Conservation (phyloP, 2,113 vertebrate genomes). For the Bettongia penicillata region DNA sequence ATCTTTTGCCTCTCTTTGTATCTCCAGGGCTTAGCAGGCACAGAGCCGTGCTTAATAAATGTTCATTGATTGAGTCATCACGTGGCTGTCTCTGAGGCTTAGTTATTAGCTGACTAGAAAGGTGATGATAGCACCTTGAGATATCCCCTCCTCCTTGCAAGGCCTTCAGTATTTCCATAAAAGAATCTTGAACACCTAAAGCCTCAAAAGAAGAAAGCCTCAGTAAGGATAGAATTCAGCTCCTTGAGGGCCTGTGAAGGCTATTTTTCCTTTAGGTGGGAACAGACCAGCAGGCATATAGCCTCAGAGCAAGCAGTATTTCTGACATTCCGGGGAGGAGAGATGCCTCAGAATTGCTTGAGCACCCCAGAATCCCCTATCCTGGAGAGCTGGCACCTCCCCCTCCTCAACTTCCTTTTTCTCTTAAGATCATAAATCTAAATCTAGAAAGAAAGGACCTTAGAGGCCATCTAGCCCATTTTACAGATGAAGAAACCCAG, state of each 20-base stretch:
- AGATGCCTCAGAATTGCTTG: neutral
- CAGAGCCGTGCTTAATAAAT: neutral
- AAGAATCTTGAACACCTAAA: neutral
- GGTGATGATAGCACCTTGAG: neutral
- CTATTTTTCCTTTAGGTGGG: neutral
- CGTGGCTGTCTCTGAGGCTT: neutral
- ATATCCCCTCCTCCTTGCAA: neutral
- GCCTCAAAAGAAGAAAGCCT: neutral
- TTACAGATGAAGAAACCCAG: neutral
- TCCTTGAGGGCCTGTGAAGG: neutral
- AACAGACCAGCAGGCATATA: neutral
- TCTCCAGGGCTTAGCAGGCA: neutral
- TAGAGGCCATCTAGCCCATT: neutral
- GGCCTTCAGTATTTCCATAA: too few relatives aligned
- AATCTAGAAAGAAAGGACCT: neutral
- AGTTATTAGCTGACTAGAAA: neutral
- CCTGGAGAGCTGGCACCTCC: neutral
- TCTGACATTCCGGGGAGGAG: neutral
- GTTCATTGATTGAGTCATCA: neutral
- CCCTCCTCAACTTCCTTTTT: neutral
- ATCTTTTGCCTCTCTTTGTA: neutral
- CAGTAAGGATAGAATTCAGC: neutral
- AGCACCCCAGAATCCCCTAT: neutral
- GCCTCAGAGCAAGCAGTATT: neutral
- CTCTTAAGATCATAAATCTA: neutral